A percentile compares a stretch with the other conserved stretches of the same genome.
These are phyloP conservation scores for Silurus meridionalis DNA, from an alignment of 2,113 vertebrate genomes.

Conservation along the genomic window DNA sequence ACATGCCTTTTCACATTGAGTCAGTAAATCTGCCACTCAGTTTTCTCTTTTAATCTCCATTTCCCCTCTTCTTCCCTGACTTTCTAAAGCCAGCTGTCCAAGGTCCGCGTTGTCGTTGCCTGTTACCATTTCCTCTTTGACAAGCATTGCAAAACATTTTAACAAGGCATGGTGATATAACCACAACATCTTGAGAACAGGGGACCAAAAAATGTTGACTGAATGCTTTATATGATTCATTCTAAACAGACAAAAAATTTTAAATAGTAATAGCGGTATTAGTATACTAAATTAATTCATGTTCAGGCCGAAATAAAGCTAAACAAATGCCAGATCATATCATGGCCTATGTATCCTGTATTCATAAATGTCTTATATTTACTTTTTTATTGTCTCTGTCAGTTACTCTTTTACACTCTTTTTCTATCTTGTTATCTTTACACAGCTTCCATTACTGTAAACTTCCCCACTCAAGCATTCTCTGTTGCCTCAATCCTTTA, in stretches of 20 bases:
- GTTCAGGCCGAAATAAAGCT: background rate
- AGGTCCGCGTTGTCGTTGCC: constrained; percentile 11
- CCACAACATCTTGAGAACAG: constrained; percentile 18
- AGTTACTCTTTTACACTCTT: background rate
- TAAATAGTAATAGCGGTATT: background rate
- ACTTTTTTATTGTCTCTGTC: background rate
- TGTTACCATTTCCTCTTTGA: constrained; percentile 17
- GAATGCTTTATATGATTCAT: constrained; percentile 11
- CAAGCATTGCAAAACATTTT: constrained; percentile 17
- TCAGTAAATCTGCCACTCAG: constrained; percentile 66
- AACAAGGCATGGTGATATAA: background rate
- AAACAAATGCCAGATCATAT: constrained; percentile 1
- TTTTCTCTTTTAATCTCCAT: constrained; percentile 61
- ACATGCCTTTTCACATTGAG: constrained; percentile 56
- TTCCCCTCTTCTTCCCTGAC: constrained; percentile 7
- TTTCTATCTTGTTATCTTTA: constrained; percentile 28
- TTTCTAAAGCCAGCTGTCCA: constrained; percentile 12
- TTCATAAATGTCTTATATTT: constrained; percentile 3
- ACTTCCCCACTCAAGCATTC: constrained; percentile 33
- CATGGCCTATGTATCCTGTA: background rate
- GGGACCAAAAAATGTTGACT: constrained; percentile 15
- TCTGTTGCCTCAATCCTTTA: constrained; percentile 9
- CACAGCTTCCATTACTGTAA: constrained; percentile 20
- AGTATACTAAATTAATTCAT: background rate
- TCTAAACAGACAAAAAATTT: background rate